Conservation (phyloP, 2,888 invertebrate species). For the Cyclophora punctaria region DNA sequence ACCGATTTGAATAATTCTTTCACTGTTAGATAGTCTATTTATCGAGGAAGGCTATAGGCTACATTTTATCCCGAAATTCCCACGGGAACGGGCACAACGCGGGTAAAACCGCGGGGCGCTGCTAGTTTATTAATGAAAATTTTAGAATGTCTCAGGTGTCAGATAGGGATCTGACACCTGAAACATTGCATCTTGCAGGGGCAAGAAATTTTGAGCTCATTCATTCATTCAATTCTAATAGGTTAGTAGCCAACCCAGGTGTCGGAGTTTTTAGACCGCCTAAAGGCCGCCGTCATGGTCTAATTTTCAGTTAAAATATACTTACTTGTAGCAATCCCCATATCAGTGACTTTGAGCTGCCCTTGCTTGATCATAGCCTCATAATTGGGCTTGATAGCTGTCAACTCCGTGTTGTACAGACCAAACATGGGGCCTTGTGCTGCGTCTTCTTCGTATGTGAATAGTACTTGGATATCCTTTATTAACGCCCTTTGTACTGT, state of each 20-base stretch:
- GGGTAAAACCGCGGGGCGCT: too few relatives aligned
- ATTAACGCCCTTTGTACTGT: slow-evolving; percentile 84
- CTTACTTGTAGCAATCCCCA: slow-evolving; percentile 87
- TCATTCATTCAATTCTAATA: neutral
- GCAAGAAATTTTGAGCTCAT: too few relatives aligned
- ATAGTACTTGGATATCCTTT: slow-evolving; percentile 87
- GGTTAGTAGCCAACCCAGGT: neutral
- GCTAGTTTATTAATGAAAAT: too few relatives aligned
- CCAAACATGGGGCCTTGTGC: slow-evolving; percentile 86
- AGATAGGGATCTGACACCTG: too few relatives aligned
- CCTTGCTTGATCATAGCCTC: slow-evolving; percentile 92
- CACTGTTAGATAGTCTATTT: too few relatives aligned
- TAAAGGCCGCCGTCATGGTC: neutral
- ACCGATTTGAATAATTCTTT: too few relatives aligned
- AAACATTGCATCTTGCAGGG: too few relatives aligned
- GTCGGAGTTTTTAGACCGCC: too few relatives aligned
- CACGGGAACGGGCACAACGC: too few relatives aligned
- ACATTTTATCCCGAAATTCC: too few relatives aligned
- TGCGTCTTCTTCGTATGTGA: slow-evolving; percentile 82
- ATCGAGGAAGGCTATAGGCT: too few relatives aligned
- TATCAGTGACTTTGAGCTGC: slow-evolving; percentile 86
- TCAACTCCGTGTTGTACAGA: slow-evolving; percentile 82
- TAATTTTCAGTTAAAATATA: slow-evolving; percentile 10
- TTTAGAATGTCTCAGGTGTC: too few relatives aligned
- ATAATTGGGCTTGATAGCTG: slow-evolving; percentile 89